Evolutionary conservation across 2,888 invertebrate species (phyloP).

Genomic region (Nomada ruficornis): DNA sequence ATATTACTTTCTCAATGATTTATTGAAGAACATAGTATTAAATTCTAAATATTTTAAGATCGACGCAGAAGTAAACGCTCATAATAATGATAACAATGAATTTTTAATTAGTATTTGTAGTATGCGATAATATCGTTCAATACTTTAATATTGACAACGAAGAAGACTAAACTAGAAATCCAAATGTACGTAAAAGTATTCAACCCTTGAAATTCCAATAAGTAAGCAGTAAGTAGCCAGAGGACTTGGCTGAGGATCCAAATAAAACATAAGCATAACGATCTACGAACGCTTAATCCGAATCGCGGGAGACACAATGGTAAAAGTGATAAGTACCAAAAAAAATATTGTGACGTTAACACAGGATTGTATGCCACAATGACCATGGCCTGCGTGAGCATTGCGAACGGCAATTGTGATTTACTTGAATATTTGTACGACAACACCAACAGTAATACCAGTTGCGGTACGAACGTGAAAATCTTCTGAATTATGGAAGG

Average conservation of each 20-base stretch:
- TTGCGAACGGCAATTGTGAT: conserved; percentile 91
- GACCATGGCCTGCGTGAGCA: conserved; percentile 93
- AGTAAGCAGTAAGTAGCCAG: conserved; percentile 96
- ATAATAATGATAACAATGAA: not conserved
- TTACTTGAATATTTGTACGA: conserved; percentile 88
- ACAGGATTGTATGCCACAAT: conserved; percentile 98
- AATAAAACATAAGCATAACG: conserved; percentile 85
- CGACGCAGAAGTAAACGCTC: conserved; percentile 1
- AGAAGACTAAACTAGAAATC: conserved; percentile 93
- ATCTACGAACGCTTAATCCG: conserved; percentile 85
- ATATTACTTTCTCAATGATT: not conserved
- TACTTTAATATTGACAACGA: conserved; percentile 91
- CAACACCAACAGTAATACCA: conserved; percentile 88
- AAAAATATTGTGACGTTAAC: conserved; percentile 98
- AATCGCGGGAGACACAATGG: conserved; percentile 92
- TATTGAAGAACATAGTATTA: conserved; percentile 13
- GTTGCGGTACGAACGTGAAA: conserved; percentile 88
- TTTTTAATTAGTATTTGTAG: conserved; percentile 51
- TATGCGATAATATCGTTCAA: conserved; percentile 86
- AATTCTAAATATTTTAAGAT: not conserved
- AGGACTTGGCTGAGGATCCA: conserved; percentile 91
- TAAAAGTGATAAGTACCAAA: conserved; percentile 97
- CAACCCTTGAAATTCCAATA: conserved; percentile 94
- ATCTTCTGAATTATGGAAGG: conserved; percentile 87
- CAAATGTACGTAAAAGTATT: conserved; percentile 95